Base-by-base conservation (phyloP, 2,113 vertebrate genomes). In the Pyxicephalus adspersus region DNA sequence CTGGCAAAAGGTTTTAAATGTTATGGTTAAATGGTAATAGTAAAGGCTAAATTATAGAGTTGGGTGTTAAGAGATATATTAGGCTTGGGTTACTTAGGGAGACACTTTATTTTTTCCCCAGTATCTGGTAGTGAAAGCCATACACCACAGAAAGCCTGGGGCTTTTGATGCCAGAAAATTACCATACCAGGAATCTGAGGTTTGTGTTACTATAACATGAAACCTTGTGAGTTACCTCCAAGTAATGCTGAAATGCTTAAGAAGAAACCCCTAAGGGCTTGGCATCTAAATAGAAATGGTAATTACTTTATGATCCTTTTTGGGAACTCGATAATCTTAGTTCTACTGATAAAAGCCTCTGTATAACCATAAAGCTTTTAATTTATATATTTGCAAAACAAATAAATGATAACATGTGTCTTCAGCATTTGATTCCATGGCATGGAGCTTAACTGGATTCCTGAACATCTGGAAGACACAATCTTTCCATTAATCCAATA, bases 401-500 rank as follows among this genome's bases (percentile, higher is more conserved):
- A 74, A 74, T 73, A 15, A 34, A 31, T 38, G 29, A 74, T 60
- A 38, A 28, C 20, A 60, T 60, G 9, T n/a, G 57, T 22, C 57
- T 60, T 19, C 26, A 58, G 31, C 5, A 5, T 20, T 34, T 73
- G 52, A 58, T 23, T 31, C 25, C 54, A 8, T 58, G 54, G 71
- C 71, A 74, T 19, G 77, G 34, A 58, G 76, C 25, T 66, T 55
- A 78, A n/a, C 5, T 63, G 0, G 1, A 50, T 80, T 75, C 17
- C 54, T 64, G 22, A n/a, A 61, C 28, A 67, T 25, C n/a, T 64
- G 16, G 83, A 64, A 34, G 66, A 26, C 9, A 74, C 55, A 81
- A 81, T 60, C 23, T 58, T 77, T 58, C 18, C 84, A 73, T 1
- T 87, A 83, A 78, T 29, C 54, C 23, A 83, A 25, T 61, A 83